phyloP scores from a whole-genome alignment of 2,888 invertebrate genomes.

The Aspidiotus destructor region DNA sequence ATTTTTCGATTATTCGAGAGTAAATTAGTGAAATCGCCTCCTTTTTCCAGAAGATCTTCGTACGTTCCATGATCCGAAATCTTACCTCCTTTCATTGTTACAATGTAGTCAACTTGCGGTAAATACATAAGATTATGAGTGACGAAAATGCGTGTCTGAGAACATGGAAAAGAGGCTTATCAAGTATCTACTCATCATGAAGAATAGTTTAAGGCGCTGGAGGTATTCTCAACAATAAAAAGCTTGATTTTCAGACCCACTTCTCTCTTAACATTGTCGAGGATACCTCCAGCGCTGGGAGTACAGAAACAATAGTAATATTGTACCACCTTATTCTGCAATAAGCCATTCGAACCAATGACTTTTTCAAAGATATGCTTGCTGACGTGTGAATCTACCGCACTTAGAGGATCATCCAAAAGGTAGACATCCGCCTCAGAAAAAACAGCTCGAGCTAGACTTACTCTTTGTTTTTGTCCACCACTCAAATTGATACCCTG shows the following conservation, averaged over 20 bases:
- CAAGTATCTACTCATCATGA: background rate
- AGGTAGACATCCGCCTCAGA: conserved; percentile 79
- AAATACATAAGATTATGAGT: conserved; percentile 92
- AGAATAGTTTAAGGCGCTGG: no score
- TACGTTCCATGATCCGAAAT: conserved; percentile 86
- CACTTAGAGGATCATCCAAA: conserved; percentile 81
- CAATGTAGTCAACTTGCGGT: conserved; percentile 78
- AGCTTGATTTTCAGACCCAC: no score
- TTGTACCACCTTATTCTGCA: conserved; percentile 41
- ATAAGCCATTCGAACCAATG: conserved; percentile 46
- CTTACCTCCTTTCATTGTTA: conserved; percentile 77
- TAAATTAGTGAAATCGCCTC: conserved; percentile 79
- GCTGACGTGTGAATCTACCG: conserved; percentile 56
- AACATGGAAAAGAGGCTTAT: background rate
- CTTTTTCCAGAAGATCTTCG: conserved; percentile 73
- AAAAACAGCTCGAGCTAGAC: conserved; percentile 84
- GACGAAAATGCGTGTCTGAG: conserved; percentile 72
- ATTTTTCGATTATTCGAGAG: no score
- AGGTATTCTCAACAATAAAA: no score
- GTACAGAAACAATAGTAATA: background rate
- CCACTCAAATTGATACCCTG: conserved; percentile 77
- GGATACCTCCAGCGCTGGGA: no score
- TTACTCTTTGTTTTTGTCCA: conserved; percentile 85
- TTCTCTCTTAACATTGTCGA: no score
- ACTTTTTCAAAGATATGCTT: conserved; percentile 55